Percentiles rank a stretch among this genome's conserved stretches.
Conservation (phyloP, 2,888 invertebrate species). For the Nebria brevicollis region DNA sequence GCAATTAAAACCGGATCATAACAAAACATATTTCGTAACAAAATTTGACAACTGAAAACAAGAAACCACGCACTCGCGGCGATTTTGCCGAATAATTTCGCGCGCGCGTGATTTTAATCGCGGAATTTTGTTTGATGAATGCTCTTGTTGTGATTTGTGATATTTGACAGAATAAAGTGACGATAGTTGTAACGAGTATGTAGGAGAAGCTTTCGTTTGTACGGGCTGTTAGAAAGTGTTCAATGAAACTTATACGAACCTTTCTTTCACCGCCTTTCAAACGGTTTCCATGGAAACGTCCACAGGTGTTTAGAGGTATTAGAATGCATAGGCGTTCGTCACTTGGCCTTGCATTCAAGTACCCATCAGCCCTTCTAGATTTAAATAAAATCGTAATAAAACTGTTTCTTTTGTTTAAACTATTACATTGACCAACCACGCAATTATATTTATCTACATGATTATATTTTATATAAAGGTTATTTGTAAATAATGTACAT, state of each 20-base stretch:
- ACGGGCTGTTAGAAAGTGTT: constrained; percentile 44
- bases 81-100: neutral
- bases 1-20: neutral
- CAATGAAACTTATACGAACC: constrained; percentile 30
- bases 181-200: constrained; percentile 7
- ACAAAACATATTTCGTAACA: neutral
- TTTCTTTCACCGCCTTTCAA: constrained; percentile 46
- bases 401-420: no score
- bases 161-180: constrained; percentile 16
- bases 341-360: constrained; percentile 5
- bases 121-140: neutral
- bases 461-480: no score
- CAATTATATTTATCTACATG: no score
- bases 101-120: neutral
- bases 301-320: constrained; percentile 30
- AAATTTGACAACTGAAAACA: neutral
- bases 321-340: constrained; percentile 10
- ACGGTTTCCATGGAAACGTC: constrained; percentile 40
- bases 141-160: neutral
- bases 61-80: neutral
- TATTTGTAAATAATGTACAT: no score
- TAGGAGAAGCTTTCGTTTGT: constrained; percentile 35
- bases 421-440: no score
- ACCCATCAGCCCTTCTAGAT: neutral
- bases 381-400: neutral